Conservation (phyloP, 2,797 vertebrate species). For the Anguilla anguilla region DNA sequence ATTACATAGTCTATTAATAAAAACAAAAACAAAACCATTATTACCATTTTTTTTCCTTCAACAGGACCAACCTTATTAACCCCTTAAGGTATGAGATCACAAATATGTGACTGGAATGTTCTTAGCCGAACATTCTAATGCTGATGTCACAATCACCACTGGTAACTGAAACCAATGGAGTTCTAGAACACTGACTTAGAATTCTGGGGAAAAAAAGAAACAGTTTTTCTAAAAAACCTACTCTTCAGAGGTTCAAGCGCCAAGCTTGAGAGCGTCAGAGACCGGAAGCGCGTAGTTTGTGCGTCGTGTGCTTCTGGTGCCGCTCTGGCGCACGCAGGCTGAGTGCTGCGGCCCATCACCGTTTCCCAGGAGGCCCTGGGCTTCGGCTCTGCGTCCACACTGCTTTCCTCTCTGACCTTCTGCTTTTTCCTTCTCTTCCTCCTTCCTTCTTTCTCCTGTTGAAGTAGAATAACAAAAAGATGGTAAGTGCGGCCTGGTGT, state of each 20-base stretch:
- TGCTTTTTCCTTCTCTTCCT: conserved; percentile 75
- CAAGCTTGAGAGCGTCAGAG: background rate
- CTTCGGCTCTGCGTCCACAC: background rate
- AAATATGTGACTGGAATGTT: background rate
- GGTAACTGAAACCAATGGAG: no score
- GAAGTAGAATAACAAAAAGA: conserved; percentile 86
- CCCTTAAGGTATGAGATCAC: background rate
- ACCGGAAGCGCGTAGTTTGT: background rate
- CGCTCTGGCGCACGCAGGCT: background rate
- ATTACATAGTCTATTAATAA: background rate
- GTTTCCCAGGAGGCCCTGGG: background rate
- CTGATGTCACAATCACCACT: no score
- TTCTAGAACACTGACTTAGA: no score
- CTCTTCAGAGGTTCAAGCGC: background rate
- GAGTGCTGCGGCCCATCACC: background rate
- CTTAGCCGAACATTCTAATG: no score
- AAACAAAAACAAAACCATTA: background rate
- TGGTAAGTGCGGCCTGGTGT: conserved; percentile 81
- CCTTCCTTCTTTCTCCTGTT: conserved; percentile 74
- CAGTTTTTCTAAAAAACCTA: background rate
- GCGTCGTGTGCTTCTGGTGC: background rate
- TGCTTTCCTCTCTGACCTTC: conserved; percentile 47
- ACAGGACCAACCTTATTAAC: background rate
- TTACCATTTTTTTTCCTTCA: background rate
- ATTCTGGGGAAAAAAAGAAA: no score